Evolutionary conservation across 2,888 invertebrate species (phyloP), one percentile per base, ranked within the genome.

Genomic region (Himalopsyche tibetana): DNA sequence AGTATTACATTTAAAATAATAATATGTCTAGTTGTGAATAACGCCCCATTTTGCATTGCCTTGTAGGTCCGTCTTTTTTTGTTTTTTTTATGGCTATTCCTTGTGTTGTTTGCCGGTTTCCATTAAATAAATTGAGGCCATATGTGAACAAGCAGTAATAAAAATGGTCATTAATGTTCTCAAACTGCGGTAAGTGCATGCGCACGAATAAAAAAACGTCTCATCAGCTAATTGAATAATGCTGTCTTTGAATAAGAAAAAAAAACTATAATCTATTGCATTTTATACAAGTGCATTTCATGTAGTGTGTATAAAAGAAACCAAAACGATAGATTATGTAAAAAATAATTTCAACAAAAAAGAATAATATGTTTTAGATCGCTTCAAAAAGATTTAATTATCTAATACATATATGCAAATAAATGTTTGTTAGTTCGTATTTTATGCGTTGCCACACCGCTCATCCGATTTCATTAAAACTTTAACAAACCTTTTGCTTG

Each of bases 41-140:
- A 63, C 9, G 63, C 28, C 63, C 19, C 63, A 63, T 63, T 19
- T 63, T 63, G 19, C 63, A 19, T 63, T 63, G 63, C 63, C 28
- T 19, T 63, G 56, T 63, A 28, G 6, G 19, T 63, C 28, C 63
- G 11, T 63, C 28, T 63, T 63, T 56, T 63, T 63, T 63, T 6
- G 9, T 1, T 63, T 63, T 63, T 56, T 63, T 63, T 63, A 63
- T 63, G 11, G 19, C 63, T 63, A 63, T 63, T 63, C 63, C 63
- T 63, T 63, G 63, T 63, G 63, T 63, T 63, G 63, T 63, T 63
- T 63, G 63, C 63, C 63, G 63, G 63, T 63, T 63, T 63, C 19
- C 63, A 63, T 63, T 63, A 63, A 63, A 63, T 63, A 63, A 63
- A 63, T 63, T 63, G 11, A 63, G 63, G 63, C 63, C 63, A 63